A percentile compares a stretch with the other conserved stretches of the same genome.
Evolutionary conservation across 2,888 invertebrate genomes (phyloP).

Genomic region (Nycteola revayana): DNA sequence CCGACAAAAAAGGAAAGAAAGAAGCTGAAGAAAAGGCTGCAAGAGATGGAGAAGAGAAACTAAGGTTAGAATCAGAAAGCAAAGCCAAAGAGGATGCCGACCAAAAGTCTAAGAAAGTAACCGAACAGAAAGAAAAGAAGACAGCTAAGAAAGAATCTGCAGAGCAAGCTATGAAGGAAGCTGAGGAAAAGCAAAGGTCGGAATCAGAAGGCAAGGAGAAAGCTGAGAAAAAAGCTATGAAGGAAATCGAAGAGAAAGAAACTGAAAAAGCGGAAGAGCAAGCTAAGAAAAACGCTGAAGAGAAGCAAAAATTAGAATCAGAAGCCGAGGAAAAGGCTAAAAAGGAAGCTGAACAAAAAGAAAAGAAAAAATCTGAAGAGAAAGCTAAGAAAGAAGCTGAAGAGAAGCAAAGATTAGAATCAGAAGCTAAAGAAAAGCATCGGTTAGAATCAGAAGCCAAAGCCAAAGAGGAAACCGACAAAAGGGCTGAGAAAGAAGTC

Average conservation of each 20-base stretch:
- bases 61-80: not conserved
- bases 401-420: conserved; percentile 16
- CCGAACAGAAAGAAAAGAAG: too few relatives aligned
- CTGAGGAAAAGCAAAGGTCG: too few relatives aligned
- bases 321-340: not conserved
- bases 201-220: not conserved
- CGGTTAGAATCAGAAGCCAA: conserved; percentile 18
- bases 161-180: not conserved
- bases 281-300: too few relatives aligned
- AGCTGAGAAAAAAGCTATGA: conserved; percentile 10
- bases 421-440: conserved; percentile 15
- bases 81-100: conserved; percentile 1
- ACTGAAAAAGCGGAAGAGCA: conserved; percentile 36
- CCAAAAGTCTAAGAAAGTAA: conserved; percentile 1
- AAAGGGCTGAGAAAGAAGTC: conserved; percentile 14
- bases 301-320: not conserved
- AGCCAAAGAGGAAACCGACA: conserved; percentile 15
- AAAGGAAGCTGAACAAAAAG: conserved; percentile 4
- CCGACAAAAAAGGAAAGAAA: not conserved
- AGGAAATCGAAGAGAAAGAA: conserved; percentile 26
- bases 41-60: conserved; percentile 5
- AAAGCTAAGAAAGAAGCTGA: conserved; percentile 9
- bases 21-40: too few relatives aligned
- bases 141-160: too few relatives aligned
- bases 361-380: conserved; percentile 3